Base-by-base conservation (phyloP, 2,888 invertebrate species). In the Leptopilina myrica region DNA sequence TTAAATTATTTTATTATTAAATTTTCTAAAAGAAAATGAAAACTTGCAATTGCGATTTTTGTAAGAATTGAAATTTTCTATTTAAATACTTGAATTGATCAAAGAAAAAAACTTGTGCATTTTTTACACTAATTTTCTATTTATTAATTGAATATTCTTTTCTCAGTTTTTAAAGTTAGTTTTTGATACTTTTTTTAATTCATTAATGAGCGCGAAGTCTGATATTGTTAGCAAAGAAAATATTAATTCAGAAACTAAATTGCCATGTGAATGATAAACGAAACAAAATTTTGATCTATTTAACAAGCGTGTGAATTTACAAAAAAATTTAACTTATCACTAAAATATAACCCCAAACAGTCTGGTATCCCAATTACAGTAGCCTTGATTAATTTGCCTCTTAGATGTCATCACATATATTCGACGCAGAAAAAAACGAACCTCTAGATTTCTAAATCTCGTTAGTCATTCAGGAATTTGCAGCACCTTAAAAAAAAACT, bases 361-460 rank as follows among this genome's bases (percentile, higher is more conserved):
- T 73, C 53, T 56, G 49, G 53, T 73, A 26, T 56, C 33, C 73
- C 26, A 73, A 73, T 73, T 73, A 33, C 53, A 56, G 8, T 14
- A 73, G 53, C 56, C 73, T 56, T 67, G 43, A 67, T 73, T 73
- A 73, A 56, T 73, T 56, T n/a, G 26, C 69, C 26, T 69, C 53
- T 20, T 12, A 73, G 73, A 73, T 56, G 56, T 53, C 73, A 53
- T 49, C 53, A 56, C 9, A 20, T 9, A 20, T 9, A 20, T 6
- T 62, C 62, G 62, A 53, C 56, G 26, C 12, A 64, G 33, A 49
- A 73, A 56, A 53, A 53, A 20, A 49, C 56, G 56, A 73, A n/a
- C 73, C 20, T 20, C 20, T 20, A 5, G 20, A 20, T 8, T 62
- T 62, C 62, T 62, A 20, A 20, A 62, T 20, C 62, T 62, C 62